Evolutionary conservation across 2,888 invertebrate species (phyloP), one percentile per base, ranked within the genome.

Genomic region (Yponomeuta sedellus): DNA sequence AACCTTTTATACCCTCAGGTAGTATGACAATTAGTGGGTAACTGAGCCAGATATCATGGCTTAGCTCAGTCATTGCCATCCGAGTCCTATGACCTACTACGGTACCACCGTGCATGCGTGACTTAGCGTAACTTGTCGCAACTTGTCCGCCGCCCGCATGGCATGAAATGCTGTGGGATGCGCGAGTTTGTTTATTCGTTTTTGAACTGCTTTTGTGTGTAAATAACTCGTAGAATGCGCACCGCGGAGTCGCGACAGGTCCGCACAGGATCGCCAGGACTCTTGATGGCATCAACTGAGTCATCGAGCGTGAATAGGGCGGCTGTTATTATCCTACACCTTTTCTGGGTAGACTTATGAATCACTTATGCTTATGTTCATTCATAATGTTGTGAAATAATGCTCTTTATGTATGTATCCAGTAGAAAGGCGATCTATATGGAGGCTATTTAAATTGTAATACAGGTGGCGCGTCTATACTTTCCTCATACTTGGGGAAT

Each of bases 181-280:
- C 22, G 58, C n/a, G 58, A 20, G 58, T 58, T 56, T 44, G 44
- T 52, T 0, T 12, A 52, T 52, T 52, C 22, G 59, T 59, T 59
- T 59, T 59, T 59, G 58, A 59, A 25, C 25, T 2, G 59, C 25
- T 22, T 20, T 59, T 59, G 59, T 59, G 59, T 59, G 25, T 59
- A 10, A 59, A 59, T 59, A 25, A 59, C 22, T 22, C 59, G 59
- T 11, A 59, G 22, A 25, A 25, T 2, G 19, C 59, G 25, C 34
- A 8, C 34, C 6, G 34, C 10, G 59, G 20, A 4, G 20, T 20
- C 20, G 25, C 19, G 25, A 59, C 59, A 59, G 22, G 59, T 59
- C 22, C 25, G 59, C 11, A 25, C 59, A 59, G 20, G 59, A 20
- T 59, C 25, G 22, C 16, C 16, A 52, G 44, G 44, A 52, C 16